Evolutionary conservation across 2,888 invertebrate species (phyloP).

Genomic region (Trypoxylon attenuatum): DNA sequence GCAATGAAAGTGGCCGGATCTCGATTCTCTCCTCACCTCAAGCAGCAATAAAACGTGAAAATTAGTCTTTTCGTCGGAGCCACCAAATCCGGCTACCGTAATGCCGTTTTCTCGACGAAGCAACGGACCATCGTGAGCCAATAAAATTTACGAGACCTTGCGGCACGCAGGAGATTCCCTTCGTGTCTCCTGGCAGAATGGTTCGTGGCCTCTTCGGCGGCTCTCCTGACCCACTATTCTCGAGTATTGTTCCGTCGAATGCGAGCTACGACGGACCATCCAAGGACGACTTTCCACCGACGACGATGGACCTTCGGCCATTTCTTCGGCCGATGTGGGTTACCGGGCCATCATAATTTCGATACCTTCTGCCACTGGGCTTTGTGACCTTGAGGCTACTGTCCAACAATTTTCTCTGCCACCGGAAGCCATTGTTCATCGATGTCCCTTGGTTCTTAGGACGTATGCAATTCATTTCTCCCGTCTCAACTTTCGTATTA

Average conservation of each 20-base stretch:
- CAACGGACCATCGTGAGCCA: conserved; percentile 10
- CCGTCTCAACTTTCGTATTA: too few species aligned
- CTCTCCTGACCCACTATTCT: conserved; percentile 31
- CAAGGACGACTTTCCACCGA: conserved; percentile 9
- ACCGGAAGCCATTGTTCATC: too few species aligned
- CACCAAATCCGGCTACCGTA: conserved; percentile 28
- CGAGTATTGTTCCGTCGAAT: neutral
- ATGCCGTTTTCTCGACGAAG: conserved; percentile 19
- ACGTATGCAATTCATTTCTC: too few species aligned
- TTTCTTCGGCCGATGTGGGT: conserved; percentile 30
- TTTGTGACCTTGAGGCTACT: too few species aligned
- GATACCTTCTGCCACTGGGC: too few species aligned
- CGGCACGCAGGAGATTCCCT: too few species aligned
- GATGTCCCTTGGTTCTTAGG: too few species aligned
- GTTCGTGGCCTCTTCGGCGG: too few species aligned
- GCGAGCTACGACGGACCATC: neutral
- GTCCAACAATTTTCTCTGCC: too few species aligned
- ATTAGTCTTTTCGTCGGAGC: conserved; percentile 6
- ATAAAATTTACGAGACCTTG: conserved; percentile 44
- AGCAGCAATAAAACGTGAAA: conserved; percentile 21
- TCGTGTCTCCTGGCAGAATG: too few species aligned
- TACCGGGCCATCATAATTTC: conserved; percentile 29
- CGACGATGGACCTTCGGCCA: neutral
- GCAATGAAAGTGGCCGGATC: conserved; percentile 6
- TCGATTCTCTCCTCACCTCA: conserved; percentile 15